Evolutionary conservation across 2,113 vertebrate species (phyloP).

Genomic region (Oryzias celebensis): DNA sequence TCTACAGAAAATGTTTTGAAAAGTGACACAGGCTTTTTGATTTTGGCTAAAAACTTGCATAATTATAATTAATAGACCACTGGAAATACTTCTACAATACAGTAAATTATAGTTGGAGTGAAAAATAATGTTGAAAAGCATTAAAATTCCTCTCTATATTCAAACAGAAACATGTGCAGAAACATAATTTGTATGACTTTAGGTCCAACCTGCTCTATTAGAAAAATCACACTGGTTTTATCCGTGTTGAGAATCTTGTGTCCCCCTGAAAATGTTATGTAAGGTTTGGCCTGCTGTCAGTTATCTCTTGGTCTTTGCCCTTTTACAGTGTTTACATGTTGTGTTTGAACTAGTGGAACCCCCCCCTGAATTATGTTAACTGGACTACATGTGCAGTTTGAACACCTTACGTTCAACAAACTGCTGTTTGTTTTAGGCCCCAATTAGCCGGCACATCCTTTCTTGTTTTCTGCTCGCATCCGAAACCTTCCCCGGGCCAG

Average conservation of each 20-base stretch:
- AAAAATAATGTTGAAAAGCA: not conserved
- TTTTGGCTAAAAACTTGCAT: not conserved
- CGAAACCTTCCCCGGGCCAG: constrained; percentile 32
- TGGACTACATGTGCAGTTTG: constrained; percentile 57
- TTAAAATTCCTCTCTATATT: not conserved
- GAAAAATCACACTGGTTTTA: constrained; percentile 17
- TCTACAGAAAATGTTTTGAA: too few species aligned
- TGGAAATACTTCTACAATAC: too few species aligned
- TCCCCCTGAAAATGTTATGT: constrained; percentile 56
- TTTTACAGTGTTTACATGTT: constrained; percentile 60
- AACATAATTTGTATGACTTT: not conserved
- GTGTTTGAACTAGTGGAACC: constrained; percentile 50
- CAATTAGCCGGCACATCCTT: constrained; percentile 41
- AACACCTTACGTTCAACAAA: constrained; percentile 51
- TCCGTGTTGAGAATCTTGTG: constrained; percentile 29
- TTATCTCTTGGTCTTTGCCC: constrained; percentile 61
- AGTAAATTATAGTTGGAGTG: too few species aligned
- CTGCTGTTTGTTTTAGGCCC: constrained; percentile 53
- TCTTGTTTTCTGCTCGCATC: constrained; percentile 51
- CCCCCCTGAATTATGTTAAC: constrained; percentile 49
- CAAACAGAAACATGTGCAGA: not conserved
- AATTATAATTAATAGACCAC: not conserved
- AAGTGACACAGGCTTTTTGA: too few species aligned
- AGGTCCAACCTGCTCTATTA: not conserved
- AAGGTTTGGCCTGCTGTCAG: constrained; percentile 60